Percentiles rank a stretch among this genome's conserved stretches.
These are phyloP conservation scores for Copidosoma floridanum DNA, from an alignment of 1,140 invertebrate genomes.

Conservation along the genomic window DNA sequence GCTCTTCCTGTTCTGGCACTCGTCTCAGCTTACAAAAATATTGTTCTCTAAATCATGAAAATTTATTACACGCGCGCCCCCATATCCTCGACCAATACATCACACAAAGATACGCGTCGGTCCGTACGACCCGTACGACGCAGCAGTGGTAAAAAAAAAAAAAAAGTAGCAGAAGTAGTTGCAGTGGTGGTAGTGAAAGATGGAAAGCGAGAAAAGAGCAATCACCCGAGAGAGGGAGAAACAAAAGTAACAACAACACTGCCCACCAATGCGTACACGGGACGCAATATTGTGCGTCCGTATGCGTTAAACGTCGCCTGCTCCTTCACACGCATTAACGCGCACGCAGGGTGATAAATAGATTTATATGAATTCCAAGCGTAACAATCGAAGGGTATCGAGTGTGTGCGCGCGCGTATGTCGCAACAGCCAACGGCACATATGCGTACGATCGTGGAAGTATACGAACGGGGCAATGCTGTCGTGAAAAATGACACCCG, in stretches of 20 bases:
- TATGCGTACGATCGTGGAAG: not conserved
- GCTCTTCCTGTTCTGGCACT: no score
- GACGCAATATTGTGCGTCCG: no score
- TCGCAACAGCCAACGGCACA: not conserved
- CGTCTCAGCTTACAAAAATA: slow-evolving; percentile 9
- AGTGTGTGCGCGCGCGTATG: not conserved
- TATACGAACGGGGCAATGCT: not conserved
- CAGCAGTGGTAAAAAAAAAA: not conserved
- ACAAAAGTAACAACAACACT: no score
- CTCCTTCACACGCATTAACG: slow-evolving; percentile 31
- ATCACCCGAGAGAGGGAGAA: no score
- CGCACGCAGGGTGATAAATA: slow-evolving; percentile 41
- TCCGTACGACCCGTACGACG: not conserved
- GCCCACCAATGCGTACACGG: no score
- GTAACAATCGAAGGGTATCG: slow-evolving; percentile 35
- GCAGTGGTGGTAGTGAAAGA: not conserved
- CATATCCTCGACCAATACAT: slow-evolving; percentile 7
- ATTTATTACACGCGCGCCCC: slow-evolving; percentile 5
- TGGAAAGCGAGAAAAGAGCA: no score
- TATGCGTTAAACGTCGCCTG: slow-evolving; percentile 19
- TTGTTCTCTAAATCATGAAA: slow-evolving; percentile 13
- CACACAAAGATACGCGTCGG: slow-evolving; percentile 2
- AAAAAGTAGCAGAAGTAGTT: not conserved
- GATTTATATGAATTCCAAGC: slow-evolving; percentile 46
- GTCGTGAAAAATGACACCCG: slow-evolving; percentile 12